A percentile compares a stretch with the other conserved stretches of the same genome.
Evolutionary conservation across 1,140 invertebrate species (phyloP).

Genomic region (Drosophila sturtevanti): DNA sequence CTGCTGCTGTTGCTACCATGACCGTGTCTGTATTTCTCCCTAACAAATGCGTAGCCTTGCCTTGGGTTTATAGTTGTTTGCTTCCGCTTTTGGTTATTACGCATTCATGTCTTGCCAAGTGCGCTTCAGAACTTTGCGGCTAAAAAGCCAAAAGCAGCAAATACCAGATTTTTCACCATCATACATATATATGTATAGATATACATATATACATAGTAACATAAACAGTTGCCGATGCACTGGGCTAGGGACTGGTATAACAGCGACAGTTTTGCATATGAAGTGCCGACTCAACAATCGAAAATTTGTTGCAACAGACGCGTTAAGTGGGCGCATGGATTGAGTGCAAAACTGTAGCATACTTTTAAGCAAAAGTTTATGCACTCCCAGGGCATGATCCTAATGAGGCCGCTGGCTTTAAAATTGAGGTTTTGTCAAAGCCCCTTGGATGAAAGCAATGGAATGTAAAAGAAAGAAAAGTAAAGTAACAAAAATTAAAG

Average conservation of each 20-base stretch:
- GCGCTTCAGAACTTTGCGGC: constrained; percentile 71
- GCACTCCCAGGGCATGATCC: constrained; percentile 34
- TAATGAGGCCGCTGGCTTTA: constrained; percentile 26
- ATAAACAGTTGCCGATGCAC: constrained; percentile 29
- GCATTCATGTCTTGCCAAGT: constrained; percentile 79
- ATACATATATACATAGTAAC: constrained; percentile 12
- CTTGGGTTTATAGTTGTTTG: constrained; percentile 76
- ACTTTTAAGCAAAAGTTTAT: constrained; percentile 64
- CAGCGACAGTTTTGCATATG: constrained; percentile 69
- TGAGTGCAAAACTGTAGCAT: constrained; percentile 63
- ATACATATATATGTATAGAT: constrained; percentile 2
- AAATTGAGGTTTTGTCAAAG: constrained; percentile 22
- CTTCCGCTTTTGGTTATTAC: constrained; percentile 80
- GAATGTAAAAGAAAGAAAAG: background rate
- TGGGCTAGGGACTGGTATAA: constrained; percentile 4
- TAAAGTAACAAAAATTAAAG: background rate
- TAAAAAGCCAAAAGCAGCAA: constrained; percentile 76
- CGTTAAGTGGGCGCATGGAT: constrained; percentile 65
- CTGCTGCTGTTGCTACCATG: constrained; percentile 3
- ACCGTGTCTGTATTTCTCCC: constrained; percentile 23
- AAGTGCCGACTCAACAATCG: constrained; percentile 78
- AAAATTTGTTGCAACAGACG: constrained; percentile 75
- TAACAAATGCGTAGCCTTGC: constrained; percentile 43
- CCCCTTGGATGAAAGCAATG: constrained; percentile 1
- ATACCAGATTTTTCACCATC: constrained; percentile 70